A percentile compares a stretch with the other conserved stretches of the same genome.
These are phyloP conservation scores for Danaus plexippus DNA, from an alignment of 1,140 invertebrate species.

Conservation along the genomic window DNA sequence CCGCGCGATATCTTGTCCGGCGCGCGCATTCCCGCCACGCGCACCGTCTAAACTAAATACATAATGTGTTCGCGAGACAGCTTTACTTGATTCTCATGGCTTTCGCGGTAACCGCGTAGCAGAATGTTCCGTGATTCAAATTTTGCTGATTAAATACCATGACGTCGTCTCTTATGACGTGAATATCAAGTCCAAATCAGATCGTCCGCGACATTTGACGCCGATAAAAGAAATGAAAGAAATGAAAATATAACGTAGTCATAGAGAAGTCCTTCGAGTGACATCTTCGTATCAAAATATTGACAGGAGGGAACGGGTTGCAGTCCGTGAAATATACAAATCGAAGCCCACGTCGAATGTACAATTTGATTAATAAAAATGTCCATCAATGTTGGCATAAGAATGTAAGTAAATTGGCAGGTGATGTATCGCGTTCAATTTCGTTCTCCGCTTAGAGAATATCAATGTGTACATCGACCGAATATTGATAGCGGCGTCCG, in stretches of 20 bases:
- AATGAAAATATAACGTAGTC: too few species aligned
- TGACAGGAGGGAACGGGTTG: too few species aligned
- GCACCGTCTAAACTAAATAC: conserved; percentile 31
- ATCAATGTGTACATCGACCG: conserved; percentile 18
- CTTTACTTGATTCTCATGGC: conserved; percentile 26
- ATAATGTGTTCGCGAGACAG: conserved; percentile 27
- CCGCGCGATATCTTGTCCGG: conserved; percentile 21
- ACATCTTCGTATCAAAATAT: too few species aligned
- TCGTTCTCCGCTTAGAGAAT: conserved; percentile 21
- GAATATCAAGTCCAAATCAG: conserved; percentile 4
- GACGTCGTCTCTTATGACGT: conserved; percentile 2
- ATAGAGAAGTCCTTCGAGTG: too few species aligned
- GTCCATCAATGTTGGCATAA: conserved; percentile 24
- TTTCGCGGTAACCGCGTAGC: conserved; percentile 15
- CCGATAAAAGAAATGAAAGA: too few species aligned
- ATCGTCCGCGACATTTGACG: too few species aligned
- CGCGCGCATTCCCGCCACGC: conserved; percentile 20
- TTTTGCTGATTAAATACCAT: conserved; percentile 14
- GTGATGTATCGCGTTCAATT: conserved; percentile 25
- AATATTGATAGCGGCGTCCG: conserved; percentile 24
- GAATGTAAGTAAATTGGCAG: conserved; percentile 30
- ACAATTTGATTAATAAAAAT: conserved; percentile 27
- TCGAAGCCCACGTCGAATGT: conserved; percentile 9
- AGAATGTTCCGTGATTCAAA: conserved; percentile 18
- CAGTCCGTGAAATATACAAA: too few species aligned